These are phyloP conservation scores for Megalurothrips usitatus DNA, from an alignment of 2,888 invertebrate species.

Conservation along the genomic window DNA sequence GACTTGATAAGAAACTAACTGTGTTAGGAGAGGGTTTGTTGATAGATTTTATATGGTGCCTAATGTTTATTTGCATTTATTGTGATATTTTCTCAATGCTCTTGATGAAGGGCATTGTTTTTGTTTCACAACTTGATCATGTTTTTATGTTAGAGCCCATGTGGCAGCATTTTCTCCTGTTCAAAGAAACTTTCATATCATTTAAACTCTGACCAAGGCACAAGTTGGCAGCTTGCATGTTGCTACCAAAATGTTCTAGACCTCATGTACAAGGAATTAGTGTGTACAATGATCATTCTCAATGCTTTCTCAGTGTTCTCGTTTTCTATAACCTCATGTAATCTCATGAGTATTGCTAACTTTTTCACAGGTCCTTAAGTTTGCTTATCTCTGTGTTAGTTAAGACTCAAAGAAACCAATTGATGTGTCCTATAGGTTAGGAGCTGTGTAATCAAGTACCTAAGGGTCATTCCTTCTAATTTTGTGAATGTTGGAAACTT, in stretches of 20 bases:
- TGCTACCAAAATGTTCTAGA: background rate
- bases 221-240: background rate
- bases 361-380: background rate
- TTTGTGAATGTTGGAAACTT: background rate
- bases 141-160: background rate
- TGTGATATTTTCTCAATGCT: conserved; percentile 16
- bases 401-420: background rate
- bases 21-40: background rate
- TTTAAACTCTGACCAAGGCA: conserved; percentile 16
- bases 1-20: background rate
- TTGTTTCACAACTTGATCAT: conserved; percentile 10
- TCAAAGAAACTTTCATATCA: background rate
- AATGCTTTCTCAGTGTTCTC: conserved; percentile 24
- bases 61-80: conserved; percentile 21
- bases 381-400: background rate
- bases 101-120: conserved; percentile 5
- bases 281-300: background rate
- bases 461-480: background rate
- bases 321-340: background rate
- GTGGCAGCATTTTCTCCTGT: conserved; percentile 12
- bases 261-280: background rate
- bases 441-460: background rate
- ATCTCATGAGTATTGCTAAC: background rate
- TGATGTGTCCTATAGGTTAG: background rate
- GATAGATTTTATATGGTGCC: background rate